Evolutionary conservation across 1,140 invertebrate species (phyloP).

Genomic region (Ceratina australensis): DNA sequence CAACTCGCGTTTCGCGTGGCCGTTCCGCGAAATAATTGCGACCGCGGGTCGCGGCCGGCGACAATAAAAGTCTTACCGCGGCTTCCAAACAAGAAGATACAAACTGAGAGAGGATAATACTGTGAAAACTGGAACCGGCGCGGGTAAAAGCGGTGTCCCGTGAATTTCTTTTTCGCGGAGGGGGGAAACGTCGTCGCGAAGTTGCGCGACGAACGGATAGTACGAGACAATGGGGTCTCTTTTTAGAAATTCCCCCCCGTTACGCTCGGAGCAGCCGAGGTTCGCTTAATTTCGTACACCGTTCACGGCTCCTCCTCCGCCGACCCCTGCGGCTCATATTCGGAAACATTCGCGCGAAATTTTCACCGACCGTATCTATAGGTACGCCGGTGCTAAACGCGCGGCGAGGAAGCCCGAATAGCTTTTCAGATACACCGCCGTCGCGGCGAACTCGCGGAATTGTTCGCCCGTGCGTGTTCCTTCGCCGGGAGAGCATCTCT

Average conservation of each 20-base stretch:
- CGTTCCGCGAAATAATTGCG: no score
- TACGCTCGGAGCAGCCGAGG: background rate
- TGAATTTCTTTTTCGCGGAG: background rate
- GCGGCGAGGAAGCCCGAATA: slow-evolving; percentile 28
- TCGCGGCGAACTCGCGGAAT: slow-evolving; percentile 25
- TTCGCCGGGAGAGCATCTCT: background rate
- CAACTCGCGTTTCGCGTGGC: no score
- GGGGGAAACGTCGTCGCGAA: background rate
- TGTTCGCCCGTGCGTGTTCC: slow-evolving; percentile 29
- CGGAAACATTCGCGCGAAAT: slow-evolving; percentile 39
- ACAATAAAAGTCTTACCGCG: background rate
- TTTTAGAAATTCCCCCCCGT: slow-evolving; percentile 21
- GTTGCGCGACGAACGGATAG: background rate
- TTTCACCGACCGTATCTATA: slow-evolving; percentile 13
- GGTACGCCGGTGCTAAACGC: slow-evolving; percentile 20
- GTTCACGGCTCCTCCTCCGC: background rate
- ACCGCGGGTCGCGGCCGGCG: no score
- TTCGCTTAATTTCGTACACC: slow-evolving; percentile 33
- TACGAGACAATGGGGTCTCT: slow-evolving; percentile 1
- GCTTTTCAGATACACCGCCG: slow-evolving; percentile 24
- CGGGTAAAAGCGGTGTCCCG: background rate
- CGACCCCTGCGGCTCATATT: slow-evolving; percentile 14
- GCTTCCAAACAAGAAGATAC: background rate
- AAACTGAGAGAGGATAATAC: background rate
- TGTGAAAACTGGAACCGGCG: background rate